Conservation (phyloP, 2,113 vertebrate species). For the Ranitomeya imitator region DNA sequence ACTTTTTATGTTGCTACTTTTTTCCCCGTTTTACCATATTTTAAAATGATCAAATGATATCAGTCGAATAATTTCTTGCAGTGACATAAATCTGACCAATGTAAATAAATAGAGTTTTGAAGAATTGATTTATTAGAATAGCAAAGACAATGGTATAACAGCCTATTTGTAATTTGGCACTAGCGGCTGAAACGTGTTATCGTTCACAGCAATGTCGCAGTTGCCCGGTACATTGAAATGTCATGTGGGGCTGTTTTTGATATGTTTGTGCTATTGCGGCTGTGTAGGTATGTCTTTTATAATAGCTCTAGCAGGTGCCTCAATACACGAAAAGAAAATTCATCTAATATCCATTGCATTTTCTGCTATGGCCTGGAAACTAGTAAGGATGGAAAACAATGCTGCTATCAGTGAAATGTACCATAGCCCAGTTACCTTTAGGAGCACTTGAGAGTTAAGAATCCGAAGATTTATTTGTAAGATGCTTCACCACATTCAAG, state of each 20-base stretch:
- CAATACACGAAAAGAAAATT: background rate
- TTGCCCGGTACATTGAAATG: background rate
- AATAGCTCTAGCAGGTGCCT: constrained; percentile 14
- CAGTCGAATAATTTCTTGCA: constrained; percentile 71
- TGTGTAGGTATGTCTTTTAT: background rate
- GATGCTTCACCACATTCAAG: constrained; percentile 32
- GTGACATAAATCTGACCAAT: constrained; percentile 72
- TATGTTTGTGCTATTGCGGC: background rate
- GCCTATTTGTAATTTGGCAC: background rate
- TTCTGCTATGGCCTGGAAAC: background rate
- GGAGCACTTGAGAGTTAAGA: background rate
- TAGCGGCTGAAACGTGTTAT: background rate
- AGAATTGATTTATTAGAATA: constrained; percentile 20
- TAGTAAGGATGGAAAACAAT: constrained; percentile 17
- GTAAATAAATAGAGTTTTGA: constrained; percentile 14
- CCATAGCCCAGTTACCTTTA: background rate
- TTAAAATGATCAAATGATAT: constrained; percentile 64
- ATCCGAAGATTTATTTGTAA: constrained; percentile 26
- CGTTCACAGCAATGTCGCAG: background rate
- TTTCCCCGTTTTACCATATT: constrained; percentile 62
- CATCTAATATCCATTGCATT: background rate
- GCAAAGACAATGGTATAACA: background rate
- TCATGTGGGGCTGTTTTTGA: background rate
- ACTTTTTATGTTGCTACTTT: constrained; percentile 60
- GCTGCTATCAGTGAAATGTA: constrained; percentile 23